Evolutionary conservation across 2,113 vertebrate genomes (phyloP).

Genomic region (Dermatemys mawii): DNA sequence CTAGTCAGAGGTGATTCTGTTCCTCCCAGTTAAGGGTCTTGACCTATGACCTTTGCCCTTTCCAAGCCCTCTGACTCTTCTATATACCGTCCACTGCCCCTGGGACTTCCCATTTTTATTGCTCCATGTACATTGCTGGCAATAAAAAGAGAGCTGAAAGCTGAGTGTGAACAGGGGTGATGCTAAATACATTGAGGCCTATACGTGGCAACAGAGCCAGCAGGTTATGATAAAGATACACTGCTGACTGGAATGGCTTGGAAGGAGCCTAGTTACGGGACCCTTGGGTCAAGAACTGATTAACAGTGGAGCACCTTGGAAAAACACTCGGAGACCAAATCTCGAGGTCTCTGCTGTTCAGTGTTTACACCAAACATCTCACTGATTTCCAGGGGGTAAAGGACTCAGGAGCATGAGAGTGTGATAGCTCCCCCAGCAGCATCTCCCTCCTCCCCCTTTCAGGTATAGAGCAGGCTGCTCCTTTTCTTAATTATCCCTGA

Average conservation of each 20-base stretch:
- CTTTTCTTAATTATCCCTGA: constrained; percentile 70
- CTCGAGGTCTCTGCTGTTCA: background rate
- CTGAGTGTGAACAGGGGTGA: background rate
- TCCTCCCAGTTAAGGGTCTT: constrained; percentile 53
- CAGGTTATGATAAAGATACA: background rate
- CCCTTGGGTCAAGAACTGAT: background rate
- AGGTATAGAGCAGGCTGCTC: background rate
- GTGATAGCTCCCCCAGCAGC: background rate
- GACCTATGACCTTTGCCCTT: constrained; percentile 71
- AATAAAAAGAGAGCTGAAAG: constrained; percentile 27
- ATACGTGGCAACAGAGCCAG: background rate
- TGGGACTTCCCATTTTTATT: constrained; percentile 48
- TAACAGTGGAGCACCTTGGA: background rate
- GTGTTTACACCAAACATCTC: background rate
- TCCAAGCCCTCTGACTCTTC: constrained; percentile 48
- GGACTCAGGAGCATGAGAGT: fast-evolving
- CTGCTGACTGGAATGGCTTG: background rate
- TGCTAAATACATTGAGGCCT: background rate
- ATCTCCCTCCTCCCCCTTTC: background rate
- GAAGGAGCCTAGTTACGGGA: background rate
- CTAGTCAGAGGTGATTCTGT: constrained; percentile 72
- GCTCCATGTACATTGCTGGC: constrained; percentile 25
- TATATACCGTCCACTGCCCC: constrained; percentile 35
- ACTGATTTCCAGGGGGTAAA: background rate
- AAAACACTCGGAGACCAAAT: background rate